Percentiles rank a stretch among this genome's conserved stretches.
These are phyloP conservation scores for Pheosia gnoma DNA, from an alignment of 2,888 invertebrate genomes.

Conservation along the genomic window DNA sequence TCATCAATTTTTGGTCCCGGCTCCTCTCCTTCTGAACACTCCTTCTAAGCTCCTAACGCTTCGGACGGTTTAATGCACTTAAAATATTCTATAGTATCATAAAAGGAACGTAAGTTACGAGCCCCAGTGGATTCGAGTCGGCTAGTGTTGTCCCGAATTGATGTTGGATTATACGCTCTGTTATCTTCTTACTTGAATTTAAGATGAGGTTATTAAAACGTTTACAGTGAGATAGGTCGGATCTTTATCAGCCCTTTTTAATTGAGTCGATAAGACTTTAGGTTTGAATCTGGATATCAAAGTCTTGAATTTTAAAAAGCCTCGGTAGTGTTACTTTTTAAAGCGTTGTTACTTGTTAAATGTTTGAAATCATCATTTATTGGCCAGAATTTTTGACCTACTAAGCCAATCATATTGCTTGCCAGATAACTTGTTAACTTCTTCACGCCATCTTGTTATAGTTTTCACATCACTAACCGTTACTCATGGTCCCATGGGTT, in stretches of 20 bases:
- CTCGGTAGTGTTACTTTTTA: too few species aligned
- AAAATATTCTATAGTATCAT: constrained; percentile 77
- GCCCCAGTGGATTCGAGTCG: constrained; percentile 49
- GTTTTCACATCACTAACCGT: constrained; percentile 35
- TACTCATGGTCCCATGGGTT: constrained; percentile 32
- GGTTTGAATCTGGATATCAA: neutral
- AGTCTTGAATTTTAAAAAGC: neutral
- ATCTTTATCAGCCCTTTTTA: neutral
- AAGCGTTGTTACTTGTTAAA: too few species aligned
- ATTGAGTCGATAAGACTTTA: neutral
- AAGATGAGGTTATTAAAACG: neutral
- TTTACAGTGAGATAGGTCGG: neutral
- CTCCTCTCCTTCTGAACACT: constrained; percentile 13
- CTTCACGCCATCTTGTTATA: constrained; percentile 18
- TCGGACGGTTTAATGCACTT: constrained; percentile 65
- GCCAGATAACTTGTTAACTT: too few species aligned
- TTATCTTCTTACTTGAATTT: constrained; percentile 5
- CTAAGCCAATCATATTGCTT: too few species aligned
- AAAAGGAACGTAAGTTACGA: constrained; percentile 71
- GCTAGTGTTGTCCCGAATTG: constrained; percentile 34
- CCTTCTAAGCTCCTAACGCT: constrained; percentile 32
- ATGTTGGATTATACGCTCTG: constrained; percentile 25
- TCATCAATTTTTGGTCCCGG: constrained; percentile 43
- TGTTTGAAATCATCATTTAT: too few species aligned
- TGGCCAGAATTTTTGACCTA: too few species aligned